Conservation (phyloP, 2,113 vertebrate genomes). For the Dinomys branickii region DNA sequence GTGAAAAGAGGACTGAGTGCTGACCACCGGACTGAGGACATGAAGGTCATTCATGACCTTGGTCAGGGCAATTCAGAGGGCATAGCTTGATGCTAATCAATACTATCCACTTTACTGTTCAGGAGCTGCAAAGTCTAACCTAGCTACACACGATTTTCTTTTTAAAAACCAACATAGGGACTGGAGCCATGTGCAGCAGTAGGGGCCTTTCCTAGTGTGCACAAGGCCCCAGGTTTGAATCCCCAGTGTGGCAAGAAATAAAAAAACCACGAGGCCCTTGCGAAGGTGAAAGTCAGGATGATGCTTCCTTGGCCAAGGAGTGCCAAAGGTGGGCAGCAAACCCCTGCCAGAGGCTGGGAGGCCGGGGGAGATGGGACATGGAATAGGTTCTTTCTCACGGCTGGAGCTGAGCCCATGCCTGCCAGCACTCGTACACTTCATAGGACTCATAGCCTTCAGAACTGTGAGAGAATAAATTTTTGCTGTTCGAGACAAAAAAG, state of each 20-base stretch:
- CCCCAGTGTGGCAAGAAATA: background rate
- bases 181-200: background rate
- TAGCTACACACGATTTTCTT: background rate
- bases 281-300: background rate
- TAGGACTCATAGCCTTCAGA: background rate
- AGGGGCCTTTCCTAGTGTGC: background rate
- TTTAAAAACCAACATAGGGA: background rate
- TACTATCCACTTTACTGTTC: background rate
- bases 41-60: background rate
- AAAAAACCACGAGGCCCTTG: too few relatives aligned
- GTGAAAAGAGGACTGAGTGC: background rate
- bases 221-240: background rate
- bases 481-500: background rate
- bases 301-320: background rate
- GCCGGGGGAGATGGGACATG: background rate
- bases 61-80: too few relatives aligned
- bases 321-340: background rate
- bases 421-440: background rate
- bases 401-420: rapidly evolving
- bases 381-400: background rate
- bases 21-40: background rate
- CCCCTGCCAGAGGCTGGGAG: background rate
- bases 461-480: background rate
- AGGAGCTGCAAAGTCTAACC: background rate
- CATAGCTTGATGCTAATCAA: background rate